Evolutionary conservation across 1,140 invertebrate genomes (phyloP), one percentile per base, ranked within the genome.

Genomic region (Drosophila varians): DNA sequence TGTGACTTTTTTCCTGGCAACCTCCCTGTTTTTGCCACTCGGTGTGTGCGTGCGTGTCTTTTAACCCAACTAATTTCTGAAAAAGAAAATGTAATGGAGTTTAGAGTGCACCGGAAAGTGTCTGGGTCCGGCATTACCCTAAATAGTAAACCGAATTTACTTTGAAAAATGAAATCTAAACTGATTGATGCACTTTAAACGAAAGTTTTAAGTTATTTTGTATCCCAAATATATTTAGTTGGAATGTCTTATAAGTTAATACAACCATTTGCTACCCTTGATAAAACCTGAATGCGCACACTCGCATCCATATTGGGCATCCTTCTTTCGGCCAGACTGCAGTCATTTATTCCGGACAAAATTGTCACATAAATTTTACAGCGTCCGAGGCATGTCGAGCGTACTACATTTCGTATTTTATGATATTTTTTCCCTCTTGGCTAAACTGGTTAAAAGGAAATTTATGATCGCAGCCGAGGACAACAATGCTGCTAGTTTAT

Each of bases 371-470:
- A 84, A 84, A 84, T 84, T 84, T 64, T 74, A 73, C 49, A 86
- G 72, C 61, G 58, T 75, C 79, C 76, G 55, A 76, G 76, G 55
- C 80, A 86, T 73, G 80, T 84, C 80, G 76, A 73, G 80, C 79
- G 79, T 84, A 79, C 79, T 86, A 86, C 79, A 84, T 84, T 86
- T 84, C 55, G 80, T 86, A 84, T 86, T 84, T 84, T 84, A 84
- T 84, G 79, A 84, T 84, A 83, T 86, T 86, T 77, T 71, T 48
- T 36, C 51, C 19, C 46, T 8, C 46, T 18, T 57, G 25, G 34
- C 66, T 19, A 58, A 79, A 86, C 76, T 84, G 80, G 65, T 79
- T 84, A 80, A 65, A 78, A 48, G 40, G 36, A 76, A 80, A 84
- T 83, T 83, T 84, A 84, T 84, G 72, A 54, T 42, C 55, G 34